Conservation (phyloP, 2,113 vertebrate genomes). For the Podiceps cristatus region DNA sequence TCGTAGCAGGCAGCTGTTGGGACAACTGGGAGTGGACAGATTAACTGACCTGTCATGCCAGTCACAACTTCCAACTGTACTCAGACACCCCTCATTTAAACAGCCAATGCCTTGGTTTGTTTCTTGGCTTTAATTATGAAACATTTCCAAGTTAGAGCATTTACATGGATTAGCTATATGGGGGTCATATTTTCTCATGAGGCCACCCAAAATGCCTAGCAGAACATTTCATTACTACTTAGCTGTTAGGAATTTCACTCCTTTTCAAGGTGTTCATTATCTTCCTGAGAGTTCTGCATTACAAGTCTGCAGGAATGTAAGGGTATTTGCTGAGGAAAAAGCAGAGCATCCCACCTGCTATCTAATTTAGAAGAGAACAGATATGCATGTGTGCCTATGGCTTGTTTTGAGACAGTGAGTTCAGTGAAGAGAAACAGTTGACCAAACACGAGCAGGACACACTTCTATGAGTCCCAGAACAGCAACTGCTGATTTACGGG, state of each 20-base stretch:
- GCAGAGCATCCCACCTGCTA: not conserved
- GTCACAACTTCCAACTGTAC: not conserved
- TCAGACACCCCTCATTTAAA: not conserved
- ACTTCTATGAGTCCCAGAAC: not conserved
- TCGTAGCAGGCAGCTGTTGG: not conserved
- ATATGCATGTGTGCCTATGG: not conserved
- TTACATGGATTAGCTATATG: not conserved
- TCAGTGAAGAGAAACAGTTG: not conserved
- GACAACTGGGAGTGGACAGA: not conserved
- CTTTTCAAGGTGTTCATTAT: not conserved
- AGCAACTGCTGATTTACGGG: not conserved
- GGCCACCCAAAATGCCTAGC: not conserved
- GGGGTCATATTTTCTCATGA: not conserved
- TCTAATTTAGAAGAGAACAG: not conserved
- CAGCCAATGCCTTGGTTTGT: not conserved
- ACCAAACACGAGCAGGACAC: not conserved
- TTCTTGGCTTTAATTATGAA: not conserved
- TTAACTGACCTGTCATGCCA: not conserved
- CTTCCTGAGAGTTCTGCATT: not conserved
- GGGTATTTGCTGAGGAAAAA: not conserved
- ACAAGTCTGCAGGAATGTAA: not conserved
- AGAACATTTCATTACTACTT: not conserved
- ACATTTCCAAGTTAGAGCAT: not conserved
- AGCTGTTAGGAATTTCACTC: not conserved
- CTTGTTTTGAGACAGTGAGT: not conserved